Percentiles rank a stretch among this genome's conserved stretches.
These are phyloP conservation scores for Elephas maximus DNA, from an alignment of 2,113 vertebrate genomes.

Conservation along the genomic window DNA sequence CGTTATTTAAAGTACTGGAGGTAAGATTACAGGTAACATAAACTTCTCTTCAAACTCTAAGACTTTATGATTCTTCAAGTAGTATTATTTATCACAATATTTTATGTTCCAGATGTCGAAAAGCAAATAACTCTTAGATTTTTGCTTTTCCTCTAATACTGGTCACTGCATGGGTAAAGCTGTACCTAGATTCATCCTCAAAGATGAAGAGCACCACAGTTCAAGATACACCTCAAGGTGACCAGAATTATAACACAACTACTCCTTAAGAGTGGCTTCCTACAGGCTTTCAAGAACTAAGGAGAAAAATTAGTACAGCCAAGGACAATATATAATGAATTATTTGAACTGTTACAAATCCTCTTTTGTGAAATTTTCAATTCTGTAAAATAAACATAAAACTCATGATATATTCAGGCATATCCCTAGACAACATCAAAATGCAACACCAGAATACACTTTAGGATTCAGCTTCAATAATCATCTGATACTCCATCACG, in stretches of 20 bases:
- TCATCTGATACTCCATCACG: not conserved
- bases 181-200: not conserved
- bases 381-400: not conserved
- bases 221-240: not conserved
- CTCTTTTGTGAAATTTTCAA: not conserved
- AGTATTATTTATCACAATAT: not conserved
- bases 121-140: not conserved
- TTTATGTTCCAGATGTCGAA: constrained; percentile 4
- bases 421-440: not conserved
- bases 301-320: not conserved
- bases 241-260: no score
- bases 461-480: not conserved
- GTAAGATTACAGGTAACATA: not conserved
- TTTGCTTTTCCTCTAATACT: not conserved
- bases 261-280: not conserved
- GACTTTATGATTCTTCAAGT: not conserved
- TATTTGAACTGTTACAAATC: not conserved
- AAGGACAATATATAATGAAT: not conserved
- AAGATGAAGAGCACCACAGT: not conserved
- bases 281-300: not conserved
- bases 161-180: not conserved
- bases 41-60: not conserved
- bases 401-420: not conserved
- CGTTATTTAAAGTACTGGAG: not conserved
- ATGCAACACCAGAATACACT: not conserved